Base-by-base conservation (phyloP, 2,797 vertebrate species). In the Pangasius macronema region DNA sequence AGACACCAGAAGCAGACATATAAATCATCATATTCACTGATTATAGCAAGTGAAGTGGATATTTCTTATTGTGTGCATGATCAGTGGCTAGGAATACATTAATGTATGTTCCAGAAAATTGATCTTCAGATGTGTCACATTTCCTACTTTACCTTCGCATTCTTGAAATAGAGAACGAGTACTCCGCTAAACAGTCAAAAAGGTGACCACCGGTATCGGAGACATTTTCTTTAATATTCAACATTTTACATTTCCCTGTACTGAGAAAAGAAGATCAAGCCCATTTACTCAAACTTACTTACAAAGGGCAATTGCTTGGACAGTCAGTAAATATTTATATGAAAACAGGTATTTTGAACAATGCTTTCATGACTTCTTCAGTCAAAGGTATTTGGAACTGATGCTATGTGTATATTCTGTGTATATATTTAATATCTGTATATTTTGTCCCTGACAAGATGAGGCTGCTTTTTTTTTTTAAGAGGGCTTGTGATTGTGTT, bases 101-200 rank as follows among this genome's bases (percentile, higher is more conserved):
- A 10, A 67, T n/a, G 9, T 13, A 55, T 33, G 6, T 61, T 33
- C 33, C 9, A 55, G 53, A 57, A 79, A 11, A 20, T 18, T 4
- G 49, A 22, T 57, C 0, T 33, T 49, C 4, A 68, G 36, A 33
- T 33, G 27, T 53, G 55, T 36, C 27, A 73, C 6, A 67, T 53
- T 0, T 53, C 5, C 18, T 36, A 53, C 0, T 95, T 93, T 91
- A 99, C 99, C 97, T 99, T 99, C 81, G 98, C 98, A n/a, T n/a
- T n/a, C n/a, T n/a, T n/a, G n/a, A n/a, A n/a, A n/a, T n/a, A n/a
- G n/a, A n/a, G n/a, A n/a, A n/a, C n/a, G n/a, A n/a, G n/a, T n/a
- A n/a, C n/a, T n/a, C n/a, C n/a, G n/a, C n/a, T n/a, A n/a, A n/a
- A n/a, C n/a, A n/a, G n/a, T n/a, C n/a, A n/a, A n/a, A n/a, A n/a